Evolutionary conservation across 2,888 invertebrate genomes (phyloP).

Genomic region (Andrena chrysosceles): DNA sequence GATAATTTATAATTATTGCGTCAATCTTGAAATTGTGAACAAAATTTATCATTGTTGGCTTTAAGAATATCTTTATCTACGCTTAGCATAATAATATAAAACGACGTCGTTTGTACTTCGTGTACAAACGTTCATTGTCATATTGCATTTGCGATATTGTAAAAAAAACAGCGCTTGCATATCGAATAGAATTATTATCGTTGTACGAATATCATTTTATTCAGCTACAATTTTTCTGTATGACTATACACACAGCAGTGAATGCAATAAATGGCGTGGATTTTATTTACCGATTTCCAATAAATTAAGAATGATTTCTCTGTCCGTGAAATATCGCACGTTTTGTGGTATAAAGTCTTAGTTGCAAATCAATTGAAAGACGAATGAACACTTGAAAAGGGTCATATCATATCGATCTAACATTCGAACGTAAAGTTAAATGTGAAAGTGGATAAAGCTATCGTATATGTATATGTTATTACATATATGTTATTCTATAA

Average conservation of each 20-base stretch:
- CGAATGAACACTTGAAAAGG: background rate
- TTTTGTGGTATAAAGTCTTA: background rate
- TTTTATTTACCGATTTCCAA: constrained; percentile 9
- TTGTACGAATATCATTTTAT: constrained; percentile 28
- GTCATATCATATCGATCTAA: constrained; percentile 15
- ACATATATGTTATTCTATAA: constrained; percentile 23
- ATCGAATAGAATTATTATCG: constrained; percentile 42
- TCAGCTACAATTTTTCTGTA: constrained; percentile 18
- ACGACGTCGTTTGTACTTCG: constrained; percentile 36
- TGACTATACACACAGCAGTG: background rate
- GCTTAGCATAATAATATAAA: constrained; percentile 51
- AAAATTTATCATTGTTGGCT: constrained; percentile 63
- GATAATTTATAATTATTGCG: constrained; percentile 23
- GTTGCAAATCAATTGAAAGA: background rate
- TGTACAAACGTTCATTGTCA: constrained; percentile 29
- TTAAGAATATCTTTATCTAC: constrained; percentile 53
- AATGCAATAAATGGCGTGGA: constrained; percentile 12
- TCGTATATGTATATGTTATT: background rate
- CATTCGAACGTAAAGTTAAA: constrained; percentile 9
- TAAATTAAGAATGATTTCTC: constrained; percentile 6
- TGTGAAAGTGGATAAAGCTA: constrained; percentile 20
- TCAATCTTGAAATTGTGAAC: constrained; percentile 43
- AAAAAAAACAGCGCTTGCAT: constrained; percentile 33
- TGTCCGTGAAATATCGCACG: background rate
- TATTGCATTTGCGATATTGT: constrained; percentile 29